Conservation (phyloP, 1,140 invertebrate genomes). For the Sitobion miscanthi region DNA sequence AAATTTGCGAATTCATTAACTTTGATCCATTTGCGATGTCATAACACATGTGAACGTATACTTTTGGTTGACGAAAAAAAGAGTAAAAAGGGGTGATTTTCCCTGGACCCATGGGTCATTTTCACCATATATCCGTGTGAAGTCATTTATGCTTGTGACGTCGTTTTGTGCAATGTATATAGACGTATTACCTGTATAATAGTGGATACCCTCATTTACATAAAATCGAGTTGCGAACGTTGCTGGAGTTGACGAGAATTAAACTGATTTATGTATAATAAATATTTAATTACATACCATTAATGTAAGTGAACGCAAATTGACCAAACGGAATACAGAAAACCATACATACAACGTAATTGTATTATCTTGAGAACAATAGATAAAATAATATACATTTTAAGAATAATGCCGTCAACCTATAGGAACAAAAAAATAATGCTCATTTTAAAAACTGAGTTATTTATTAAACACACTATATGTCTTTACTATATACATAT, state of each 20-base stretch:
- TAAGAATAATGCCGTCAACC: neutral
- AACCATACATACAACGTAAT: neutral
- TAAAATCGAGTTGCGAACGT: neutral
- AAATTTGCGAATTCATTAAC: conserved; percentile 26
- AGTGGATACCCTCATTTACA: neutral
- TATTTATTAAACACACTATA: neutral
- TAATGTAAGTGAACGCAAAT: neutral
- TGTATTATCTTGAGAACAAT: neutral
- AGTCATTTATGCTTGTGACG: neutral
- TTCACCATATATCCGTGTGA: neutral
- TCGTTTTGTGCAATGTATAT: neutral
- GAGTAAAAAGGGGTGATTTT: neutral
- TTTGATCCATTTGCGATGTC: neutral
- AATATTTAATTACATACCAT: neutral
- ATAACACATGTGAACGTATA: neutral
- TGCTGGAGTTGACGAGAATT: neutral
- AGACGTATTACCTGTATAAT: neutral
- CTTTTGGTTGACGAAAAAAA: neutral
- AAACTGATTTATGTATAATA: neutral
- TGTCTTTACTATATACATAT: too few species aligned
- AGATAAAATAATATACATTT: neutral
- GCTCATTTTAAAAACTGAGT: neutral
- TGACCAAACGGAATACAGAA: neutral
- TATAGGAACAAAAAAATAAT: neutral
- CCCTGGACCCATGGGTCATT: neutral